phyloP scores from a whole-genome alignment of 2,113 vertebrate genomes.

The Acrocephalus arundinaceus region DNA sequence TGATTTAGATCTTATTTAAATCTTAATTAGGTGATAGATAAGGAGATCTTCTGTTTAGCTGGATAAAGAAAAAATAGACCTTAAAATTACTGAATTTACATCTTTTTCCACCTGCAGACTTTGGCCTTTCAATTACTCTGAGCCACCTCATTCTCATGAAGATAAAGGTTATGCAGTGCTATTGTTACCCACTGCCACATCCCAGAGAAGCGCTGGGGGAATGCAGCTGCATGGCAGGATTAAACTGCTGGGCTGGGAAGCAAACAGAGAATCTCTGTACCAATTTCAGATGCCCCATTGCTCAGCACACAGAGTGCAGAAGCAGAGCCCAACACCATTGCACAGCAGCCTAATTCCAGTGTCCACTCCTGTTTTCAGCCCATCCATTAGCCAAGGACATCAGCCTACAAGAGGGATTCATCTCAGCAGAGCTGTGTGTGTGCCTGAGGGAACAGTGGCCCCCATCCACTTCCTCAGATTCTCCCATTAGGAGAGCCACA shows the following conservation, averaged over 20 bases:
- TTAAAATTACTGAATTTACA: not conserved
- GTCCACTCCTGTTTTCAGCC: not conserved
- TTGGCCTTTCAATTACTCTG: not conserved
- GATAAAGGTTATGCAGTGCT: not conserved
- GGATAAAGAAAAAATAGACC: not conserved
- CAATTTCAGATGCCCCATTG: not conserved
- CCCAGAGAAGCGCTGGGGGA: not conserved
- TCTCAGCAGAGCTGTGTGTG: not conserved
- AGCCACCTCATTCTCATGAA: not conserved
- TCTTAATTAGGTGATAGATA: not conserved
- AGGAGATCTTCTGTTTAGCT: not conserved
- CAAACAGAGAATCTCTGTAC: not conserved
- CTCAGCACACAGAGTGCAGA: not conserved
- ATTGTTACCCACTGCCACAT: accelerated
- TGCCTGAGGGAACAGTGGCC: not conserved
- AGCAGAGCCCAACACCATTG: not conserved
- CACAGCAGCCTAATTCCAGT: not conserved
- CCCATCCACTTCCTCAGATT: not conserved
- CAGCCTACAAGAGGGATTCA: not conserved
- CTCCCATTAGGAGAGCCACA: not conserved
- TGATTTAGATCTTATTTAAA: not conserved
- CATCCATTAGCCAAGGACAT: not conserved
- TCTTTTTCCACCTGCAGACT: not conserved
- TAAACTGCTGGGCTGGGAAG: not conserved
- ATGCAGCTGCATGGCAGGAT: not conserved